Conservation (phyloP, 2,113 vertebrate genomes). For the Antennarius striatus region DNA sequence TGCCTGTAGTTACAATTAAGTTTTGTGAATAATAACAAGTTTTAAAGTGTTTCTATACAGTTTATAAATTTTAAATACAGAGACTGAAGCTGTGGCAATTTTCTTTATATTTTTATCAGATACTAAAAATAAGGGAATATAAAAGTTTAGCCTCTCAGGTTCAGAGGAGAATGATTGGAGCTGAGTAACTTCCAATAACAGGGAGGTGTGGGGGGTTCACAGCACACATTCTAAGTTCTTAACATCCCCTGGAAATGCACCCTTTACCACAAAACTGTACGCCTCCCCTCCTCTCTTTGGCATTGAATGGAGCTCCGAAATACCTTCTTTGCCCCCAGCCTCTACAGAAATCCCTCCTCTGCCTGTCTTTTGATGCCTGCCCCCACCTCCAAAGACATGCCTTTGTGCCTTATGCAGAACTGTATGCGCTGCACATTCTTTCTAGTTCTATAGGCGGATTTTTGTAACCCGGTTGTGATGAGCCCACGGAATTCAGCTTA, state of each 20-base stretch:
- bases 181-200: conserved; percentile 31
- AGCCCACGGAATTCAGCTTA: conserved; percentile 81
- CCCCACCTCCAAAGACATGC: conserved; percentile 80
- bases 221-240: conserved; percentile 32
- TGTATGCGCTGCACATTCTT: conserved; percentile 82
- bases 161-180: conserved; percentile 20
- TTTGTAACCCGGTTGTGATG: conserved; percentile 77
- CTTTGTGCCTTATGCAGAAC: conserved; percentile 80
- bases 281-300: conserved; percentile 47
- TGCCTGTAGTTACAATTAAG: neutral
- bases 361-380: conserved; percentile 77
- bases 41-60: neutral
- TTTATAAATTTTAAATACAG: neutral
- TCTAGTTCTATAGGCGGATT: conserved; percentile 81
- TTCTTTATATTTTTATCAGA: too few relatives aligned
- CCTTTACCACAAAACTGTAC: conserved; percentile 28
- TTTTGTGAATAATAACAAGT: neutral
- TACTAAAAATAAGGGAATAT: neutral
- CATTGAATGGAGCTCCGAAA: conserved; percentile 69
- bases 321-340: conserved; percentile 76
- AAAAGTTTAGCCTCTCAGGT: conserved; percentile 10
- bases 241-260: conserved; percentile 57
- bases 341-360: conserved; percentile 78
- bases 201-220: conserved; percentile 23
- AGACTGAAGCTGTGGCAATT: neutral